These are phyloP conservation scores for Eilema sororculum DNA, from an alignment of 2,888 invertebrate species.

Conservation along the genomic window DNA sequence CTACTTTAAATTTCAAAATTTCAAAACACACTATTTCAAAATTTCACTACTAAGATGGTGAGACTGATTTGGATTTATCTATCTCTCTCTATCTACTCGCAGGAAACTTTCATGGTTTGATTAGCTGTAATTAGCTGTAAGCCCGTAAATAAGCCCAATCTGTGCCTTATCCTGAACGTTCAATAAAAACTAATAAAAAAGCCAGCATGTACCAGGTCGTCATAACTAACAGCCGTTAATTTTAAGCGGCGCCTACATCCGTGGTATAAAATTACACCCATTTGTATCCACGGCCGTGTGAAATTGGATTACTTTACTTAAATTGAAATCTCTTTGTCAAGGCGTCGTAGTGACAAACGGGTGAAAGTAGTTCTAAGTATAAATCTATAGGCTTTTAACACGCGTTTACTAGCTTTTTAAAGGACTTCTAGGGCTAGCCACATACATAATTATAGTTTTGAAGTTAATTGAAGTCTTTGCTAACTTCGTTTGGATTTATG, in stretches of 20 bases:
- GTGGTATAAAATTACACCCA: slow-evolving; percentile 63
- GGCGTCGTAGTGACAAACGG: slow-evolving; percentile 14
- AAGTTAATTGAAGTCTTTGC: too few relatives aligned
- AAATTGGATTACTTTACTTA: slow-evolving; percentile 74
- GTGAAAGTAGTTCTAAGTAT: not conserved
- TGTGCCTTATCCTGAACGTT: not conserved
- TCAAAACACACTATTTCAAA: too few relatives aligned
- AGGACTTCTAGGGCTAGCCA: too few relatives aligned
- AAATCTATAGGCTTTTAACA: not conserved
- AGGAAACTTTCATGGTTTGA: too few relatives aligned
- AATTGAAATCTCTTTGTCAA: slow-evolving; percentile 69
- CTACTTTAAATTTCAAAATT: too few relatives aligned
- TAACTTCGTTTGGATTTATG: too few relatives aligned
- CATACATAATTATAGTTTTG: too few relatives aligned
- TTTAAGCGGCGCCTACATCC: slow-evolving; percentile 49
- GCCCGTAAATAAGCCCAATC: slow-evolving; percentile 7
- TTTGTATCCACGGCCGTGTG: slow-evolving; percentile 70
- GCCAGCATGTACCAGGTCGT: slow-evolving; percentile 41
- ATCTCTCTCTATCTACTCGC: too few relatives aligned
- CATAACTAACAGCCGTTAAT: slow-evolving; percentile 56
- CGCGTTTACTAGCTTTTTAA: too few relatives aligned
- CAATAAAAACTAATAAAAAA: slow-evolving; percentile 28
- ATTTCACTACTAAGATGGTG: too few relatives aligned
- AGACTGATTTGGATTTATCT: too few relatives aligned
- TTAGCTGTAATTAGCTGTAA: too few relatives aligned